Evolutionary conservation across 2,888 invertebrate genomes (phyloP).

Genomic region (Dryococelus australis): DNA sequence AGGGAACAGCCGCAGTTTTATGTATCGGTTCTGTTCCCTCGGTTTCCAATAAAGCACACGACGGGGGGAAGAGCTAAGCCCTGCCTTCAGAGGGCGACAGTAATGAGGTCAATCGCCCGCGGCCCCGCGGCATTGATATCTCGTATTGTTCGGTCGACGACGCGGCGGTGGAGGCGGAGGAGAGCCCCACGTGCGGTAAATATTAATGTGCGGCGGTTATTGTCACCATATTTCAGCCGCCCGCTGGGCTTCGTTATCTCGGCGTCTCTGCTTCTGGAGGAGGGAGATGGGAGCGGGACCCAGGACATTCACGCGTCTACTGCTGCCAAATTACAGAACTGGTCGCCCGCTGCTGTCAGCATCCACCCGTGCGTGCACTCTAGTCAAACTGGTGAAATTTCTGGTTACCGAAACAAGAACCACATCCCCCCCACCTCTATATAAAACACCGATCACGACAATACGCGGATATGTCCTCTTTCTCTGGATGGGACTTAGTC

Average conservation of each 20-base stretch:
- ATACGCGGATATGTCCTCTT: too few species aligned
- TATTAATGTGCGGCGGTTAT: not conserved
- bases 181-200: not conserved
- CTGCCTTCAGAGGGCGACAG: not conserved
- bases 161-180: not conserved
- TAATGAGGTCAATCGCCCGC: not conserved
- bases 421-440: too few species aligned
- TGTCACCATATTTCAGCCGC: not conserved
- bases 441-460: too few species aligned
- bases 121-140: not conserved
- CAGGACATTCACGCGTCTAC: too few species aligned
- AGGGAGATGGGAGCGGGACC: too few species aligned
- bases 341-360: too few species aligned
- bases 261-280: not conserved
- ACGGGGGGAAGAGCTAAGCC: not conserved
- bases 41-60: not conserved
- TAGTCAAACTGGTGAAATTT: too few species aligned
- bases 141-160: not conserved
- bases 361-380: too few species aligned
- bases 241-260: not conserved
- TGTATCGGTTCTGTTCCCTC: conserved; percentile 2
- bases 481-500: too few species aligned
- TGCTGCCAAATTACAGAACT: too few species aligned
- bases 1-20: not conserved
- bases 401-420: too few species aligned